Base-by-base conservation (phyloP, 2,888 invertebrate species). In the Ypsolopha scabrella region DNA sequence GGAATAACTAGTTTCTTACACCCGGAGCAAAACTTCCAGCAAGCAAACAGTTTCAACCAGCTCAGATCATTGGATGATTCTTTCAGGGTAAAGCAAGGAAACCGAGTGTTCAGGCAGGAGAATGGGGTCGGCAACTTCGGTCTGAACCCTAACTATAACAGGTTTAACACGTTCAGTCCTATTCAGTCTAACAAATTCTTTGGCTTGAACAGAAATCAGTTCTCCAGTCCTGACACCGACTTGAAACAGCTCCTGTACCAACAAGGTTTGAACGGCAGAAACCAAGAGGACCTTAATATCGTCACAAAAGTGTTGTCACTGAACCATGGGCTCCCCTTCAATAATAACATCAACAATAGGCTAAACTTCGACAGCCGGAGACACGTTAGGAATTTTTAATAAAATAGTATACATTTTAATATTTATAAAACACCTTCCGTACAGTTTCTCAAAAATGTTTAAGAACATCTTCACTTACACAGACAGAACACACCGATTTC, bases 301-400 rank as follows among this genome's bases (percentile, higher is more conserved):
- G 93, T 94, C 38, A 91, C 93, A 46, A 94, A 94, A 80, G 92
- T 94, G 54, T 77, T 94, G 62, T 93, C 94, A 7, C 77, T 94
- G 52, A 94, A 94, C 73, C 94, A 94, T 63, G 92, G 92, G 48
- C 83, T 92, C n/a, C 66, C 88, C 7, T 63, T 88, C 0, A 79
- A 80, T 56, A 77, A 76, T 52, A 72, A 75, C 52, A 66, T 86
- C 24, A 77, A 76, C 11, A 81, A 85, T 54, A 75, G 80, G 59
- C 62, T 81, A 56, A 70, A 75, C 38, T 87, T 85, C 59, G 86
- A 86, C 51, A 82, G 74, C 52, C 68, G 85, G 59, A 73, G 80
- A 59, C 75, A 77, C 52, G 67, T 78, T 36, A 68, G 77, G 56
- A 65, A 68, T 48, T 55, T 48, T 39, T 52, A 51, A 54, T 45